Base-by-base conservation (phyloP, 2,888 invertebrate genomes). In the Teleogryllus oceanicus region DNA sequence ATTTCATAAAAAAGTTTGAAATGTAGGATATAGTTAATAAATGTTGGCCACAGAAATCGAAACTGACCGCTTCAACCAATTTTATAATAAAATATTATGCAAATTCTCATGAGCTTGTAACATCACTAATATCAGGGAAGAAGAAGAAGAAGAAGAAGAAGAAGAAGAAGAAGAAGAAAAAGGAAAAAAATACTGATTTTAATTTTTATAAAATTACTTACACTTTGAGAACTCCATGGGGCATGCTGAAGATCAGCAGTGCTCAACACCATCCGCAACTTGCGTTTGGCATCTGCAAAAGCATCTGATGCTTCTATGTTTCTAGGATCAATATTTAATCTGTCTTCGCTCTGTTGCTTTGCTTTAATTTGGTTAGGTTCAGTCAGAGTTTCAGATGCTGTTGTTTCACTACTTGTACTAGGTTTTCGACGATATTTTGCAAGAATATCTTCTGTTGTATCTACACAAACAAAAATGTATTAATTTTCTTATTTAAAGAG, bases 371-470 rank as follows among this genome's bases (percentile, higher is more conserved):
- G 79, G 50, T 51, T 80, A 50, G 78, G 49, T 74, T 81, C 79
- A 18, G 80, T 80, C 20, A 80, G 82, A 50, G 78, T 79, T 2
- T 80, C 82, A 76, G 82, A 80, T 2, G 78, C 80, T 50, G 79
- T 79, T 5, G 82, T 80, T 51, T 81, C 86, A 81, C 86, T 87
- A 77, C 87, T 87, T 4, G 86, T 85, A 10, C 87, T 87, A 80
- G 91, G 89, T 86, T 93, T 92, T 83, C 92, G 90, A 5, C 97
- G 90, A 88, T 98, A 98, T 88, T 98, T 98, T 75, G 96, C 98
- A 83, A 98, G 89, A 85, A 98, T 98, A 85, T 98, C 97, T 85
- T 98, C 97, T 0, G 94, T 93, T 62, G 92, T 92, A 88, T 96
- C 96, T 85, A 87, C 87, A 84, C 88, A 75, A 13, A n/a, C 37